Base-by-base conservation (phyloP, 23 tunicate genomes). In the Diplosoma virens region DNA sequence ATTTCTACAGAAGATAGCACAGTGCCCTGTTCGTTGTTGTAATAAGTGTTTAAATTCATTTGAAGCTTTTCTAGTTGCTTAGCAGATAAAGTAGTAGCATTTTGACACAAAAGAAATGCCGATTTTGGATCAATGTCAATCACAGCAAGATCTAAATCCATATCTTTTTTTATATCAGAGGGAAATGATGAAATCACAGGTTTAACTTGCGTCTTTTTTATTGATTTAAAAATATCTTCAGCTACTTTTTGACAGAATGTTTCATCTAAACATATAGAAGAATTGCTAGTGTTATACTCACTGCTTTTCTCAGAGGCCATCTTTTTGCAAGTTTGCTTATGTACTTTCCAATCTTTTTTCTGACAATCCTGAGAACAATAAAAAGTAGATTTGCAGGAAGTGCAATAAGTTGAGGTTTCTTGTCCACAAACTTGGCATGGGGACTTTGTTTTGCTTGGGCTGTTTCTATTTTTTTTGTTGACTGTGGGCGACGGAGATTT, bases 331-430 rank as follows among this genome's bases (percentile, higher is more conserved):
- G 5, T 66, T 24, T 32, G 66, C 45, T 86, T 86, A 67, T 86
- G 93, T 2, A 16, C 76, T 47, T 30, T 47, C 93, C 93, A 86
- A 52, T 73, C 81, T 36, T 65, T 61, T 63, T 33, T 73, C 27
- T 86, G 93, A 33, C 84, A 84, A n/a, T 63, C 76, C 20, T 32
- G 54, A 24, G 81, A 46, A 67, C 93, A 86, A 30, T 86, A 86
- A 58, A 37, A 58, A 23, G 46, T 72, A 20, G 59, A 30, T 21
- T 21, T 14, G 59, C 86, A 81, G 26, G 41, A 35, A 16, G 72
- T 31, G 60, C 86, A 81, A 30, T 11, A 21, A 9, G 18, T 67
- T 26, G 59, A 20, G 1, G 84, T 22, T 28, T 47, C 1, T 28
- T 31, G 35, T 14, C 20, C 17, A 79, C 84, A 79, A 17, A 79